Conservation (phyloP, 2,113 vertebrate species). For the Anhinga rufa region DNA sequence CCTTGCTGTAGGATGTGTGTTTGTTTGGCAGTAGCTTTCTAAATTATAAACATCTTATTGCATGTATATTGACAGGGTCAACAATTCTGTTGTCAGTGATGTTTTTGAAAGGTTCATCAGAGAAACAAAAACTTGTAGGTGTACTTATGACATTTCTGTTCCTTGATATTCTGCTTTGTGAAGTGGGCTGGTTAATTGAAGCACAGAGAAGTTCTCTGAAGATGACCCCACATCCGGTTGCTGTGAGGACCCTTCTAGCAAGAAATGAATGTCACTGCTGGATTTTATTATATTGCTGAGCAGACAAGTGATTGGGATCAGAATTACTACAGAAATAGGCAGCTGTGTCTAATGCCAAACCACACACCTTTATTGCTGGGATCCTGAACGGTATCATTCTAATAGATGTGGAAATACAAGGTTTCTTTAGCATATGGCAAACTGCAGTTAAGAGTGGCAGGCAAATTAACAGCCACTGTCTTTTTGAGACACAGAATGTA, state of each 20-base stretch:
- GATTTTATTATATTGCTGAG: neutral
- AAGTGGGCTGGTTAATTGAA: neutral
- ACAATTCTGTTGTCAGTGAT: neutral
- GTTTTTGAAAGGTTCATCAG: neutral
- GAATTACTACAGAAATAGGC: neutral
- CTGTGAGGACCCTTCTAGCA: neutral
- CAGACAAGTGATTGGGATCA: neutral
- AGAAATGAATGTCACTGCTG: neutral
- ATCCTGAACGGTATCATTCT: neutral
- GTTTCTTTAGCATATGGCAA: neutral
- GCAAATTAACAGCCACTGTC: neutral
- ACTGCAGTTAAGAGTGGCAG: neutral
- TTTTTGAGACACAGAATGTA: neutral
- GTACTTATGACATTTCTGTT: neutral
- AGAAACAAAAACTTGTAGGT: neutral
- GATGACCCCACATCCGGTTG: neutral
- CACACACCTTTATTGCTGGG: neutral
- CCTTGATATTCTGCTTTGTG: neutral
- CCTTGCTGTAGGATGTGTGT: neutral
- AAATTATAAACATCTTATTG: neutral
- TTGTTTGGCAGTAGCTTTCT: neutral
- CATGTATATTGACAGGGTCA: neutral
- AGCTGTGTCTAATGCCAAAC: neutral
- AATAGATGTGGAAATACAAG: neutral
- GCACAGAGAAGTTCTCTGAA: neutral